phyloP scores from a whole-genome alignment of 2,113 vertebrate species.

The Hippolais icterina region DNA sequence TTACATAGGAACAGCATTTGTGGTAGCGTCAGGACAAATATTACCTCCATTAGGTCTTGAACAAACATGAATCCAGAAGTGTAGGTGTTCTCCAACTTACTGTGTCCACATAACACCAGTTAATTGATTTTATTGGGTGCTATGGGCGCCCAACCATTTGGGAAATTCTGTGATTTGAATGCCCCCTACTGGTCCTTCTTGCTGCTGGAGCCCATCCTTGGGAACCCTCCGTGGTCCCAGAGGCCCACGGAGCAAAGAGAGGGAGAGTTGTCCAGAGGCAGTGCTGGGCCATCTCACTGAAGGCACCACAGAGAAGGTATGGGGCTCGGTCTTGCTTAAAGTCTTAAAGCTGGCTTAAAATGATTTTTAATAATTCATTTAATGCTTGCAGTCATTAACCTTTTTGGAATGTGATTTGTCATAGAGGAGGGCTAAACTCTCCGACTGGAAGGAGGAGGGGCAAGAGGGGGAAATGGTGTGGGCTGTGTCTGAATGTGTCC shows the following conservation, averaged over 20 bases:
- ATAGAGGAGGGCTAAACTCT: not conserved
- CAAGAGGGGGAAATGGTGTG: not conserved
- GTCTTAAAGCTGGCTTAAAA: not conserved
- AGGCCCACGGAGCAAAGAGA: fast-evolving
- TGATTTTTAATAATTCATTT: not conserved
- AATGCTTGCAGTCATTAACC: not conserved
- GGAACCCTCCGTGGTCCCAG: not conserved
- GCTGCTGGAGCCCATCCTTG: not conserved
- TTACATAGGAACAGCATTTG: constrained; percentile 42
- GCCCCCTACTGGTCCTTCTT: constrained; percentile 24
- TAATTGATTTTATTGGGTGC: constrained; percentile 7
- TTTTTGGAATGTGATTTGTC: constrained; percentile 2
- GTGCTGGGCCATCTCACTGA: fast-evolving
- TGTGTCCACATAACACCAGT: not conserved
- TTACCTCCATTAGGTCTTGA: constrained; percentile 37
- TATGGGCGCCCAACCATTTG: not conserved
- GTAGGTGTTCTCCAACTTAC: constrained; percentile 34
- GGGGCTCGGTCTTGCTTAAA: not conserved
- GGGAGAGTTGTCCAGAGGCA: not conserved
- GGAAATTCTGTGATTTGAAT: constrained; percentile 15
- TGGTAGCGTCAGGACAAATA: constrained; percentile 56
- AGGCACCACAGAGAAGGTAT: not conserved
- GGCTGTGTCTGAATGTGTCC: not conserved
- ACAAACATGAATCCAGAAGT: constrained; percentile 15
- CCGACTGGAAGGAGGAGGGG: not conserved